Conservation (phyloP, 2,888 invertebrate genomes). For the Neria commutata region DNA sequence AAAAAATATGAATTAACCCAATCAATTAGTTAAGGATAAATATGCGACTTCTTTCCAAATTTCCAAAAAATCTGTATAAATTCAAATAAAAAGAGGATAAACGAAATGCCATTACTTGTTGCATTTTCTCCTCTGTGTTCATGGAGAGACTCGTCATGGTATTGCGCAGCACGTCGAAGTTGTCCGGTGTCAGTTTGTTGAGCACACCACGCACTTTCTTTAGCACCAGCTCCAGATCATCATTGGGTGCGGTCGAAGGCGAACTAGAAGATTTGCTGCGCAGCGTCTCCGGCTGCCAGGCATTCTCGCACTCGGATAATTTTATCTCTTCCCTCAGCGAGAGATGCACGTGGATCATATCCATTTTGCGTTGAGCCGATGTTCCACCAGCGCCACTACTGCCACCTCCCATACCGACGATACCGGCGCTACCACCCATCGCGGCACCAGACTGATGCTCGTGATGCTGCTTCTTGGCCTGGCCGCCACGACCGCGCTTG, state of each 20-base stretch:
- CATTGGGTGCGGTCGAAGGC: conserved; percentile 33
- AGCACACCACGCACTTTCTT: conserved; percentile 58
- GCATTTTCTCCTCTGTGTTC: conserved; percentile 51
- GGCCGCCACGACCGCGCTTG: conserved; percentile 44
- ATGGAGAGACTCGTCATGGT: conserved; percentile 52
- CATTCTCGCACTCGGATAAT: conserved; percentile 54
- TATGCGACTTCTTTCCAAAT: too few relatives aligned
- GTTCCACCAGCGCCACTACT: conserved; percentile 16
- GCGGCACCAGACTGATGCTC: conserved; percentile 29
- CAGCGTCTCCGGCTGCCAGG: conserved; percentile 54
- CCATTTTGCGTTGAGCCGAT: conserved; percentile 44
- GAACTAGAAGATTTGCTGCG: conserved; percentile 37
- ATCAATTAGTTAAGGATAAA: neutral
- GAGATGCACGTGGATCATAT: conserved; percentile 53
- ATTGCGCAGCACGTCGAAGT: conserved; percentile 55
- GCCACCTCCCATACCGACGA: conserved; percentile 21
- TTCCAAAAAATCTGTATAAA: neutral
- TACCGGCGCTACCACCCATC: conserved; percentile 27
- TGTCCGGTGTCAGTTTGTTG: conserved; percentile 56
- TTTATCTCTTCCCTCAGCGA: conserved; percentile 58
- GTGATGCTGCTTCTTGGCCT: conserved; percentile 47
- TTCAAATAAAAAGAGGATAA: neutral
- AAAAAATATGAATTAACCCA: neutral
- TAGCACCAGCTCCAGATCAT: conserved; percentile 47
- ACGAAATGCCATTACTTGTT: conserved; percentile 41